Evolutionary conservation across 2,113 vertebrate genomes (phyloP).

Genomic region (Semicossyphus pulcher): DNA sequence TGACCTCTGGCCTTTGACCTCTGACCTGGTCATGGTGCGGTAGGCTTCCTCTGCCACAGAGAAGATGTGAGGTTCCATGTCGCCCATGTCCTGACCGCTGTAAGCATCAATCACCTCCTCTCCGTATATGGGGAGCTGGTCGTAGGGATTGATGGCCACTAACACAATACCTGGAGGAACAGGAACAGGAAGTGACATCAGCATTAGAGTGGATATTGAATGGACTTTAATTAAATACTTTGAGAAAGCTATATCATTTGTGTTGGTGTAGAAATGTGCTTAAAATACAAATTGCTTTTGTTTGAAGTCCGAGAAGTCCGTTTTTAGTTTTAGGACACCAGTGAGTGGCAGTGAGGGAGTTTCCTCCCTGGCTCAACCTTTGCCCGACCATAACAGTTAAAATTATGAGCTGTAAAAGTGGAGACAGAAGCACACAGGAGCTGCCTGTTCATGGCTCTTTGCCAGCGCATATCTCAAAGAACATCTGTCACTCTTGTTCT

Average conservation of each 20-base stretch:
- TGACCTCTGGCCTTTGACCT: background rate
- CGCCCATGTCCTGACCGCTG: conserved; percentile 83
- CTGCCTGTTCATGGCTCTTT: background rate
- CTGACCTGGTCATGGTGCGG: conserved; percentile 85
- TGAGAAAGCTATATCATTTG: too few species aligned
- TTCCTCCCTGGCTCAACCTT: conserved; percentile 56
- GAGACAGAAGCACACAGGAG: conserved; percentile 54
- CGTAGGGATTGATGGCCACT: conserved; percentile 86
- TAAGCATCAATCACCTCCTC: conserved; percentile 87
- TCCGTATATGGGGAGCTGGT: conserved; percentile 85
- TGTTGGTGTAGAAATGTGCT: background rate
- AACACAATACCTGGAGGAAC: conserved; percentile 83
- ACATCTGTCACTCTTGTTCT: background rate
- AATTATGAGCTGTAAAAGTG: conserved; percentile 24
- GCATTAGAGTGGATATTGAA: background rate
- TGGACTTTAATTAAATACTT: too few species aligned
- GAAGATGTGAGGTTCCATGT: conserved; percentile 88
- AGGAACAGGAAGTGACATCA: background rate
- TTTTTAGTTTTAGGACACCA: too few species aligned
- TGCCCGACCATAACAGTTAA: conserved; percentile 44
- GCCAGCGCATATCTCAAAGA: background rate
- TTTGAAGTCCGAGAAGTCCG: too few species aligned
- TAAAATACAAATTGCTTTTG: background rate
- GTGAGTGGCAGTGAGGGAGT: conserved; percentile 6
- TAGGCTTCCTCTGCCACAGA: conserved; percentile 87